These are phyloP conservation scores for Subanguina moxae DNA, from an alignment of 1,140 invertebrate species.

Conservation along the genomic window DNA sequence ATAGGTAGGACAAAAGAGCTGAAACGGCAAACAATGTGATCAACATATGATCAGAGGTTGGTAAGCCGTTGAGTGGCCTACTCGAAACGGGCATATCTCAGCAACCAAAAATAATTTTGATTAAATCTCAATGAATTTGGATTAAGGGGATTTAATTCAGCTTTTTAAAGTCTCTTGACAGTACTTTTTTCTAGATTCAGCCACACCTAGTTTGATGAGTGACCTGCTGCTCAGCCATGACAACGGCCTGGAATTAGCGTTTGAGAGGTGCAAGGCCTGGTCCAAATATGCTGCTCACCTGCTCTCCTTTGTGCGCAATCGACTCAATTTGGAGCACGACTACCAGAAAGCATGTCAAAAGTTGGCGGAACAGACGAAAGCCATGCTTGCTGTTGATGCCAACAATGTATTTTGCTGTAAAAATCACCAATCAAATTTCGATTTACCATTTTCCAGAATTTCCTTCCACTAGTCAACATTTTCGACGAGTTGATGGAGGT, in stretches of 20 bases:
- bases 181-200: constrained; percentile 12
- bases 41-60: too few species aligned
- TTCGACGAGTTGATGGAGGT: constrained; percentile 44
- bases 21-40: too few species aligned
- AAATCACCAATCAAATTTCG: constrained; percentile 5
- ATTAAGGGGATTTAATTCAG: too few species aligned
- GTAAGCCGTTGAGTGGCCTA: too few species aligned
- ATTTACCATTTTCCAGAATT: constrained; percentile 32
- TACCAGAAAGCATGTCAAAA: constrained; percentile 40
- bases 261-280: constrained; percentile 48
- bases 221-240: constrained; percentile 33
- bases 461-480: constrained; percentile 34
- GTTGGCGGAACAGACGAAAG: constrained; percentile 46
- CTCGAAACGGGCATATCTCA: too few species aligned
- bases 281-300: constrained; percentile 50
- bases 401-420: constrained; percentile 19
- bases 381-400: constrained; percentile 19
- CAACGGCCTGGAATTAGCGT: constrained; percentile 43
- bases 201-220: constrained; percentile 29
- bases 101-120: too few species aligned
- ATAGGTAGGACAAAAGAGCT: too few species aligned
- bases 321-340: constrained; percentile 41
- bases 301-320: constrained; percentile 39
- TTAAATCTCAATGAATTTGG: too few species aligned
- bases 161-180: too few species aligned